These are phyloP conservation scores for Coregonus ussuriensis DNA, from an alignment of 2,797 vertebrate species.

Conservation along the genomic window DNA sequence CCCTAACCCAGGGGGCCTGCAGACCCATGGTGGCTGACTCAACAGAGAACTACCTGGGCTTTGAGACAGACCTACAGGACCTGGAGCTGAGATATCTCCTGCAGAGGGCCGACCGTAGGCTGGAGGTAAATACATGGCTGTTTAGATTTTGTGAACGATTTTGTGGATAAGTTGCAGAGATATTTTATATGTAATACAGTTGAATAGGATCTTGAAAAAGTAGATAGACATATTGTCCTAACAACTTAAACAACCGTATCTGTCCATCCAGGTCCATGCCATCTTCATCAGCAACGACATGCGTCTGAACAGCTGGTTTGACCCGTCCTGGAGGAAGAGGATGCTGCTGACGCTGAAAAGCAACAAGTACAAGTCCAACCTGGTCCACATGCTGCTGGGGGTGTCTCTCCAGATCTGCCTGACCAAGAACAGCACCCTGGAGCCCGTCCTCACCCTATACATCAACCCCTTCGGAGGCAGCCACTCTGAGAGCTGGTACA, in stretches of 20 bases:
- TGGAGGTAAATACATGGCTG: constrained; percentile 73
- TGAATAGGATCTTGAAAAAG: too few relatives aligned
- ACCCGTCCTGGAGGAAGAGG: constrained; percentile 94
- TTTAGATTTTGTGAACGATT: too few relatives aligned
- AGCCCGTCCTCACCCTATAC: constrained; percentile 91
- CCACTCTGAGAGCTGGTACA: constrained; percentile 98
- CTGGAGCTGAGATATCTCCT: constrained; percentile 90
- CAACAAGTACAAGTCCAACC: constrained; percentile 97
- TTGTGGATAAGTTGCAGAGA: too few relatives aligned
- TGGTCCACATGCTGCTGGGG: constrained; percentile 95
- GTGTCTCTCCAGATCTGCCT: constrained; percentile 95
- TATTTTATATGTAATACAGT: too few relatives aligned
- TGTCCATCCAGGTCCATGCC: constrained; percentile 80
- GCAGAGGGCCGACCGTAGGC: constrained; percentile 88
- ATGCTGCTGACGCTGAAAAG: constrained; percentile 97
- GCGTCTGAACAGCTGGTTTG: constrained; percentile 98
- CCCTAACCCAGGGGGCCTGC: constrained; percentile 87
- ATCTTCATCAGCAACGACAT: constrained; percentile 99
- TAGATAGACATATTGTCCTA: not conserved
- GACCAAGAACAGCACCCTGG: constrained; percentile 97
- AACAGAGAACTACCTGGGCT: constrained; percentile 94
- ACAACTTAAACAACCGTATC: not conserved
- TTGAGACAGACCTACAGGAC: constrained; percentile 95
- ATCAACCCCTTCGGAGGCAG: constrained; percentile 96
- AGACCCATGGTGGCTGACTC: constrained; percentile 93